A percentile compares a stretch with the other conserved stretches of the same genome.
Conservation (phyloP, 2,888 invertebrate genomes). For the Eudasyphora cyanicolor region DNA sequence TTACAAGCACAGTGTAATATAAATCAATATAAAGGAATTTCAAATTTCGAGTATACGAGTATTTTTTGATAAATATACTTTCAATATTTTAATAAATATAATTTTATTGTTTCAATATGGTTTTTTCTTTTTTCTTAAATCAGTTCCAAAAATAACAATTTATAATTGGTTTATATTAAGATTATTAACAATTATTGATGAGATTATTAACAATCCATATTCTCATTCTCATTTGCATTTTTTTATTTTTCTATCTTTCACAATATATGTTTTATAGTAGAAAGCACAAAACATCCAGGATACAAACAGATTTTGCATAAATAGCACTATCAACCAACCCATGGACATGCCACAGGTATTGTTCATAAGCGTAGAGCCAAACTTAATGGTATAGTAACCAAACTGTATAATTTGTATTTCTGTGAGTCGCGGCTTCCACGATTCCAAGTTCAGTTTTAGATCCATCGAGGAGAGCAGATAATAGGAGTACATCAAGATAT, state of each 20-base stretch:
- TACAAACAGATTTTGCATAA: slow-evolving; percentile 69
- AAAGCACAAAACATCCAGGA: slow-evolving; percentile 69
- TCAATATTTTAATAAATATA: no score
- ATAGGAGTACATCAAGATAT: slow-evolving; percentile 89
- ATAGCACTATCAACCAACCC: slow-evolving; percentile 21
- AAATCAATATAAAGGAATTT: no score
- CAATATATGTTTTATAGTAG: slow-evolving; percentile 68
- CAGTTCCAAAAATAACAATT: no score
- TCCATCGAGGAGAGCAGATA: slow-evolving; percentile 86
- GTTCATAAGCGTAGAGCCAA: slow-evolving; percentile 72
- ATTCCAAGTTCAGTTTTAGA: slow-evolving; percentile 84
- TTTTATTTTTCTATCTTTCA: slow-evolving; percentile 54
- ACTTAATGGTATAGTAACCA: slow-evolving; percentile 82
- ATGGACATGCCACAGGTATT: slow-evolving; percentile 56
- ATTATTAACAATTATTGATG: background rate
- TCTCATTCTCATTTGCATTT: no score
- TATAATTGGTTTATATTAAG: background rate
- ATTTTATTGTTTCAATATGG: no score
- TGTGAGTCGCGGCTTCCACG: slow-evolving; percentile 91
- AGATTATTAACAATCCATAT: background rate
- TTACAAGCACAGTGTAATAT: no score
- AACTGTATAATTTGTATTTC: slow-evolving; percentile 90
- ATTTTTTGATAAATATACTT: no score
- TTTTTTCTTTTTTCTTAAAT: no score
- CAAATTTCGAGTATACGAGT: no score